Evolutionary conservation across 2,113 vertebrate species (phyloP).

Genomic region (Poecilia latipinna): DNA sequence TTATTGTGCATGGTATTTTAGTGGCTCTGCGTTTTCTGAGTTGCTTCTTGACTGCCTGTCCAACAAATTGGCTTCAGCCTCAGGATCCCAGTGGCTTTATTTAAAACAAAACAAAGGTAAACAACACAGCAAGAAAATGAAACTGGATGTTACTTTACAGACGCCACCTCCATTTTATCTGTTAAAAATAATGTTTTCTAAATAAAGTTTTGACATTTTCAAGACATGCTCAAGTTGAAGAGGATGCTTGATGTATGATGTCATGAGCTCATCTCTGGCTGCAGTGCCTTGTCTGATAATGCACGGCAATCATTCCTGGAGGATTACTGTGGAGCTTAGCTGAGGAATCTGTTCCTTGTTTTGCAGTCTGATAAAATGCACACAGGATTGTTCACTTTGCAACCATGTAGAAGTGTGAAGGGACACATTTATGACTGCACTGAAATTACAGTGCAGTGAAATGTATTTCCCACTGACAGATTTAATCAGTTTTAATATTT

Average conservation of each 20-base stretch:
- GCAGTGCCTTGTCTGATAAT: neutral
- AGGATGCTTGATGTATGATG: neutral
- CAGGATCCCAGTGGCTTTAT: too few relatives aligned
- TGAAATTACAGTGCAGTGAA: too few relatives aligned
- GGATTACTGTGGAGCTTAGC: too few relatives aligned
- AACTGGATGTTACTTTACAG: too few relatives aligned
- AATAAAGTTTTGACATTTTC: neutral
- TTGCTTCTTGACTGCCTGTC: constrained; percentile 27
- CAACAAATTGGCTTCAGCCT: constrained; percentile 30
- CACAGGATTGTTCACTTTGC: too few relatives aligned
- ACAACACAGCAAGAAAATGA: too few relatives aligned
- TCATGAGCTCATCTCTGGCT: neutral
- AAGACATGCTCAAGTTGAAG: constrained; percentile 1
- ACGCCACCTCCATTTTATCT: neutral
- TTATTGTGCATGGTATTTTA: neutral
- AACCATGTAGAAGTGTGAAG: too few relatives aligned
- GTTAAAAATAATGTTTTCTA: neutral
- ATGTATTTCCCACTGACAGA: too few relatives aligned
- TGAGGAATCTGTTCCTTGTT: neutral
- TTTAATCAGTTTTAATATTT: too few relatives aligned
- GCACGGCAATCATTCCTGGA: neutral
- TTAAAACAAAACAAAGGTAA: too few relatives aligned
- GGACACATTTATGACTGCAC: too few relatives aligned
- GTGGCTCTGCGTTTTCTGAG: neutral
- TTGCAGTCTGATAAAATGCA: neutral